Percentiles rank a stretch among this genome's conserved stretches.
Conservation (phyloP, 2,113 vertebrate genomes). For the Calidris pugnax region DNA sequence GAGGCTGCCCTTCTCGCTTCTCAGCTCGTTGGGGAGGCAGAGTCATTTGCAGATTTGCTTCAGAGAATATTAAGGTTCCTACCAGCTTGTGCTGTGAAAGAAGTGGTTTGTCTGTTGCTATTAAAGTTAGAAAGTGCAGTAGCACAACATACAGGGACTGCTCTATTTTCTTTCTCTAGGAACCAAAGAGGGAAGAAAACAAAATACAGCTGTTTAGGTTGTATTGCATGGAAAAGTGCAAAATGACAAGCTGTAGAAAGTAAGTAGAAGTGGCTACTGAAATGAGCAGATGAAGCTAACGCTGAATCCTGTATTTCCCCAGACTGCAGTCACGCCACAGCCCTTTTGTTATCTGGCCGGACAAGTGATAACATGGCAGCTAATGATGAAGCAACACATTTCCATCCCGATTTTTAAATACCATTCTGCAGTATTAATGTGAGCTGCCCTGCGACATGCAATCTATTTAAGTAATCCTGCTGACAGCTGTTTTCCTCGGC, state of each 20-base stretch:
- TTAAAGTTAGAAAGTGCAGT: not conserved
- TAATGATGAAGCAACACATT: not conserved
- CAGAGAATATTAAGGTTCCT: not conserved
- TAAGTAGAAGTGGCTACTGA: not conserved
- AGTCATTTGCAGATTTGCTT: not conserved
- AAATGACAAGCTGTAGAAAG: not conserved
- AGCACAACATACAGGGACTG: not conserved
- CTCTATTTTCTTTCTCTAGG: not conserved
- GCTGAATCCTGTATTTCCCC: not conserved
- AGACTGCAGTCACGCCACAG: not conserved
- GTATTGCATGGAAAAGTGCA: not conserved
- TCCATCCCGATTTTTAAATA: not conserved
- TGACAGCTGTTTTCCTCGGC: conserved; percentile 63
- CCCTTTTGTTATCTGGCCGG: not conserved
- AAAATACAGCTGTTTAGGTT: not conserved
- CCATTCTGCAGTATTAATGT: not conserved
- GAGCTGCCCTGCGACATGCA: conserved; percentile 18
- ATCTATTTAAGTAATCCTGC: conserved; percentile 40
- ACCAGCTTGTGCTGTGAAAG: not conserved
- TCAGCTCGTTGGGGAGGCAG: not conserved
- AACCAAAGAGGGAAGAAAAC: not conserved
- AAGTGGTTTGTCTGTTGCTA: not conserved
- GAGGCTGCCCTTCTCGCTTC: not conserved
- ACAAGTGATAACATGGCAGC: not conserved
- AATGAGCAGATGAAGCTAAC: not conserved